These are phyloP conservation scores for Peromyscus californicus DNA, from an alignment of 2,113 vertebrate species.

Conservation along the genomic window DNA sequence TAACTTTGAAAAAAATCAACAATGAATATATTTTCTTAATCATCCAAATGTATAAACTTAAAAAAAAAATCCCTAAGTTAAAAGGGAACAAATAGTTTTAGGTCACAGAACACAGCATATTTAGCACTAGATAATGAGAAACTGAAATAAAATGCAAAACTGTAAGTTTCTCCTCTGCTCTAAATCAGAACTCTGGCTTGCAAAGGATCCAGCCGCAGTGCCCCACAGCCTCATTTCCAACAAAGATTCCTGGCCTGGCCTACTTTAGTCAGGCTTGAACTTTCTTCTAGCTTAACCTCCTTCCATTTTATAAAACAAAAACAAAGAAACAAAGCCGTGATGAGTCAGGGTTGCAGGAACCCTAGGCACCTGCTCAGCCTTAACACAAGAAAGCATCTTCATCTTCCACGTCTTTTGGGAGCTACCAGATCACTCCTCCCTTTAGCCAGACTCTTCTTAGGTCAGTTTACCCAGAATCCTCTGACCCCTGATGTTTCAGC, in stretches of 20 bases:
- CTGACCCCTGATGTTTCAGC: no score
- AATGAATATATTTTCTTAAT: constrained; percentile 51
- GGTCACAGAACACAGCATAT: constrained; percentile 23
- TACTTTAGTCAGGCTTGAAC: neutral
- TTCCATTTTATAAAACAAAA: neutral
- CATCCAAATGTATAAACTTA: neutral
- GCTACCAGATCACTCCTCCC: neutral
- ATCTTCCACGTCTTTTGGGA: neutral
- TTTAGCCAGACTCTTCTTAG: neutral
- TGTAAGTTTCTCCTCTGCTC: neutral
- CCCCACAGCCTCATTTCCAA: neutral
- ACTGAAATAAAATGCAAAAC: constrained; percentile 42
- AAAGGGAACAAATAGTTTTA: constrained; percentile 59
- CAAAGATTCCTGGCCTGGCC: neutral
- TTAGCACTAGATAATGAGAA: constrained; percentile 51
- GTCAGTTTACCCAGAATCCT: neutral
- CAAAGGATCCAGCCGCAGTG: neutral
- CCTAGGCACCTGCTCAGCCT: neutral
- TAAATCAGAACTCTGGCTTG: constrained; percentile 12
- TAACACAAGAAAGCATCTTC: neutral
- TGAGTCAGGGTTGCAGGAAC: neutral
- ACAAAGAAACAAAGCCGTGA: neutral
- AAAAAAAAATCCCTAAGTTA: constrained; percentile 18
- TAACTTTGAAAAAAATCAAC: neutral
- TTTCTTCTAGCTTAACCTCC: neutral